Percentiles rank a stretch among this genome's conserved stretches.
Conservation (phyloP, 2,797 vertebrate genomes). For the Gobio occitaniae region DNA sequence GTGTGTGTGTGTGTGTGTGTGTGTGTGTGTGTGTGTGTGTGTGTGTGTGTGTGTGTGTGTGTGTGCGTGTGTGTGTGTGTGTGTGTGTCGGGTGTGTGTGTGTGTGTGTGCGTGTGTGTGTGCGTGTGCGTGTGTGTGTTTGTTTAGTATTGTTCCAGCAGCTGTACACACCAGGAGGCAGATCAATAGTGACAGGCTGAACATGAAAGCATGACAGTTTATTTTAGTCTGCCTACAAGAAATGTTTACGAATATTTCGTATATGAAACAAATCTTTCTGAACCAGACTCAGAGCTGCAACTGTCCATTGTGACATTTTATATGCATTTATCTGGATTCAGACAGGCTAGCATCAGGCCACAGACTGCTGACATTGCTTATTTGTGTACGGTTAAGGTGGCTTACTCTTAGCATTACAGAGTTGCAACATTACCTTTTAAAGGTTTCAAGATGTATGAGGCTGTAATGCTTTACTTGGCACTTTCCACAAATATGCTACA, state of each 20-base stretch:
- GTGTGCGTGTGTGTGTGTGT: constrained; percentile 16
- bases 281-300: background rate
- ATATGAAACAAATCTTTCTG: background rate
- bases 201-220: constrained; percentile 46
- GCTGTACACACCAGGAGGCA: constrained; percentile 36
- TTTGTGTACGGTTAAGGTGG: background rate
- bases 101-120: constrained; percentile 9
- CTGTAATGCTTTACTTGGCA: background rate
- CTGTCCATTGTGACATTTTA: background rate
- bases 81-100: constrained; percentile 3
- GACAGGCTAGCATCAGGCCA: background rate
- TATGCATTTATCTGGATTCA: background rate
- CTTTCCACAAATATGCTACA: background rate
- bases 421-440: background rate
- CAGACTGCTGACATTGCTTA: background rate
- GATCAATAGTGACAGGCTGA: constrained; percentile 25
- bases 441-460: background rate
- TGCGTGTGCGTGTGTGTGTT: background rate
- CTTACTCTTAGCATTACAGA: no score
- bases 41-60: constrained; percentile 12
- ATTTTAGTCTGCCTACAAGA: constrained; percentile 24
- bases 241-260: constrained; percentile 6
- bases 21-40: constrained; percentile 7
- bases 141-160: constrained; percentile 34
- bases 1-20: constrained; percentile 7